These are phyloP conservation scores for Aurelia aurita DNA, from an alignment of 30 jellyfish, hydroid and myxozoan genomes.

Conservation along the genomic window DNA sequence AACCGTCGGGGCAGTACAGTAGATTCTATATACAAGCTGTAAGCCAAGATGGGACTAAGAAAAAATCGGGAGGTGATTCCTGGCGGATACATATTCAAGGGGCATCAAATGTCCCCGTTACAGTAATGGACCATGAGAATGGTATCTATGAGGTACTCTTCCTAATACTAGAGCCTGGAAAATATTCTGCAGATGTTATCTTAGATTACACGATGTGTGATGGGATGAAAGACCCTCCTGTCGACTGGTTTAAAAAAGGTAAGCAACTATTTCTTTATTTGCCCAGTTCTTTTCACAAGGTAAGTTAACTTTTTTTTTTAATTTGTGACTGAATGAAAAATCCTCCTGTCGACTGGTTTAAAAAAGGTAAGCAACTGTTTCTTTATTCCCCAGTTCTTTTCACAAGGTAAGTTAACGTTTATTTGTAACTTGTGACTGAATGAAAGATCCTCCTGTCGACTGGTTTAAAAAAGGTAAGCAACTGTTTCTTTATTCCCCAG, in stretches of 20 bases:
- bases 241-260: slow-evolving; percentile 93
- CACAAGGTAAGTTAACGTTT: too few relatives aligned
- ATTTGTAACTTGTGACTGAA: too few relatives aligned
- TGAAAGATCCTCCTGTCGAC: too few relatives aligned
- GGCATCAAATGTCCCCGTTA: slow-evolving; percentile 86
- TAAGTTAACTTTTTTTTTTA: too few relatives aligned
- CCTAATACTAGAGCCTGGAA: slow-evolving; percentile 84
- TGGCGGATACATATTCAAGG: slow-evolving; percentile 94
- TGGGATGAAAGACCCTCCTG: slow-evolving; percentile 97
- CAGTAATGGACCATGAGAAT: slow-evolving; percentile 79
- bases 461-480: too few relatives aligned
- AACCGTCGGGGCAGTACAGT: slow-evolving; percentile 93
- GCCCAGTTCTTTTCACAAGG: too few relatives aligned
- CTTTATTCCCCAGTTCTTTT: too few relatives aligned
- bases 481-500: too few relatives aligned
- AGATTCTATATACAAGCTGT: slow-evolving; percentile 74
- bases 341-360: slow-evolving; percentile 92
- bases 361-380: slow-evolving; percentile 53
- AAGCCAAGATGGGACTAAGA: slow-evolving; percentile 67
- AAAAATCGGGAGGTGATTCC: slow-evolving; percentile 83
- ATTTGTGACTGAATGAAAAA: slow-evolving; percentile 46
- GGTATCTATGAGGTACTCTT: slow-evolving; percentile 90
- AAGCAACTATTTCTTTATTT: background rate
- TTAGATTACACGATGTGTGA: slow-evolving; percentile 97
- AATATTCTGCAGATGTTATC: slow-evolving; percentile 64